These are phyloP conservation scores for Drosophila bipectinata DNA, from an alignment of 1,140 invertebrate species.

Conservation along the genomic window DNA sequence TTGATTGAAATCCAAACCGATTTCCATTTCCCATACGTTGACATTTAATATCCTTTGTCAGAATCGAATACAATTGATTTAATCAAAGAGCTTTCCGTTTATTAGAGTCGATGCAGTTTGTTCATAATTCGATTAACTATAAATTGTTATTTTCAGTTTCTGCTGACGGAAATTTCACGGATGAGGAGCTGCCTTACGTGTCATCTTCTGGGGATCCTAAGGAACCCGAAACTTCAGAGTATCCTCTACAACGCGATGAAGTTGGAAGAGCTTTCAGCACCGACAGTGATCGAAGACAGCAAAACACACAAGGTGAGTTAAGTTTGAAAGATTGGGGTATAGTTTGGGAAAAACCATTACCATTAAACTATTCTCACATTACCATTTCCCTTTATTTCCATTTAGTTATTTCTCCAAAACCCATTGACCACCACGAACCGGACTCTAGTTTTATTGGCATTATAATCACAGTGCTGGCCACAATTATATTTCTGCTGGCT, in stretches of 20 bases:
- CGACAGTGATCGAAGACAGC: conserved; percentile 70
- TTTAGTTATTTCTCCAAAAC: conserved; percentile 79
- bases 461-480: conserved; percentile 90
- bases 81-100: background rate
- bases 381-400: conserved; percentile 5
- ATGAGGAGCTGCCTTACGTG: conserved; percentile 85
- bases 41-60: background rate
- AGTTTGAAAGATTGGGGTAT: background rate
- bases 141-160: conserved; percentile 84
- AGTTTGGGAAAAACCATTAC: background rate
- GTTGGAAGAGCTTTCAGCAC: conserved; percentile 84
- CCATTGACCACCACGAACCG: conserved; percentile 85
- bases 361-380: too few relatives aligned
- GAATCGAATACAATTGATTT: background rate
- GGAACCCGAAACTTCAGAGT: conserved; percentile 85
- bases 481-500: conserved; percentile 89
- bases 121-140: background rate
- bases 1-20: background rate
- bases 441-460: conserved; percentile 88
- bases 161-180: conserved; percentile 89
- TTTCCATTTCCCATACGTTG: background rate
- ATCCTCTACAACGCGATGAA: conserved; percentile 88
- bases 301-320: conserved; percentile 75
- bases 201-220: conserved; percentile 48
- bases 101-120: background rate